Evolutionary conservation across 2,113 vertebrate genomes (phyloP).

Genomic region (Hyaena hyaena): DNA sequence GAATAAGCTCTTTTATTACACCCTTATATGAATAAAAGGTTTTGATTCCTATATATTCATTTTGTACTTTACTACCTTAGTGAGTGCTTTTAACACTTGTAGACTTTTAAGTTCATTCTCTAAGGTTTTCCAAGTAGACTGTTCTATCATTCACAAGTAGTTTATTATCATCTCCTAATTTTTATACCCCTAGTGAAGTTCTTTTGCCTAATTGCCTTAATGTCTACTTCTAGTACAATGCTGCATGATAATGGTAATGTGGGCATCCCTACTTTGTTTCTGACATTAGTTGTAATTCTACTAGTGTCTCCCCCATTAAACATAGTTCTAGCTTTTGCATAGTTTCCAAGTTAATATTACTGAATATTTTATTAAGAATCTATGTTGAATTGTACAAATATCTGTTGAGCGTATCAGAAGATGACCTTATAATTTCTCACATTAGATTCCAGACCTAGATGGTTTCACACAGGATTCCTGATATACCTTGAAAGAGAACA

Average conservation of each 20-base stretch:
- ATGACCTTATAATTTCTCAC: not conserved
- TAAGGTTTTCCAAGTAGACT: constrained; percentile 26
- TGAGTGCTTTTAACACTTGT: constrained; percentile 26
- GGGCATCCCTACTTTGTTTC: not conserved
- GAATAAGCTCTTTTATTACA: not conserved
- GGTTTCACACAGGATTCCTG: not conserved
- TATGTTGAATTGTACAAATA: constrained; percentile 46
- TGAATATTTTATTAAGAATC: constrained; percentile 53
- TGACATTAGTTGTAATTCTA: not conserved
- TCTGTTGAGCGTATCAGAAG: not conserved
- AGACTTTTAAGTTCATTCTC: constrained; percentile 17
- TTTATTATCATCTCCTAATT: not conserved
- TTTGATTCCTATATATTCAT: constrained; percentile 28
- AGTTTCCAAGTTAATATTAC: constrained; percentile 30
- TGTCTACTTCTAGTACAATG: not conserved
- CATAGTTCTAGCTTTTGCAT: not conserved
- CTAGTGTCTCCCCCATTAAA: not conserved
- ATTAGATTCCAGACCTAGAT: not conserved
- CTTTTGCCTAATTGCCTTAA: not conserved
- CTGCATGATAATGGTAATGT: not conserved
- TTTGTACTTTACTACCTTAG: not conserved
- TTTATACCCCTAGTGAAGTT: not conserved
- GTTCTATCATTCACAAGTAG: not conserved
- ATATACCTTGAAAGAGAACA: not conserved
- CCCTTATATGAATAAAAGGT: constrained; percentile 9